Conservation (phyloP, 2,888 invertebrate species). For the Anorthoa munda region DNA sequence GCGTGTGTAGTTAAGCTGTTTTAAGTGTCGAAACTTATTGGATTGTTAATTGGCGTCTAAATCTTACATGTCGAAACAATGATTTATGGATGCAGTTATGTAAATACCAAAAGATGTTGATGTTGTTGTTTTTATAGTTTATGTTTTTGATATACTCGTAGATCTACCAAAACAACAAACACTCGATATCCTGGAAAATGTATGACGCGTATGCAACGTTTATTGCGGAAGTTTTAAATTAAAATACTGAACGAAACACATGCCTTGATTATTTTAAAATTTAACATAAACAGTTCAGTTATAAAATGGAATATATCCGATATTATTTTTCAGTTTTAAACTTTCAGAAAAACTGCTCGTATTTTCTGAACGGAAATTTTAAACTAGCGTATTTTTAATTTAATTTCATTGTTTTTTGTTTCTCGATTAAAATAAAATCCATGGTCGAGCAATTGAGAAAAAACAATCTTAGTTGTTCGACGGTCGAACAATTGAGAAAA, state of each 20-base stretch:
- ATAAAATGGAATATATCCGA: background rate
- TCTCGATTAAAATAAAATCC: too few species aligned
- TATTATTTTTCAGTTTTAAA: background rate
- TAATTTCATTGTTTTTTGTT: too few species aligned
- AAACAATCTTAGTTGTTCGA: too few species aligned
- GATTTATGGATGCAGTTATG: background rate
- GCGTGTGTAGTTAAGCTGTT: background rate
- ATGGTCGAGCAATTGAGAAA: too few species aligned
- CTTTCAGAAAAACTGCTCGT: background rate
- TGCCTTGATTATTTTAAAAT: conserved; percentile 12
- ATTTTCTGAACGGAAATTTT: background rate
- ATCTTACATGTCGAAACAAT: background rate
- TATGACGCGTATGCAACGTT: conserved; percentile 3
- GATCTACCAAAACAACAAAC: background rate
- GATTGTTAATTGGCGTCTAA: background rate
- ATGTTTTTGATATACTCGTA: background rate
- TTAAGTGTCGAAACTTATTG: background rate
- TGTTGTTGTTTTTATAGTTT: too few species aligned
- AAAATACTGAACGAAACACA: conserved; percentile 13
- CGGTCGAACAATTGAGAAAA: too few species aligned
- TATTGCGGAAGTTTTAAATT: conserved; percentile 12
- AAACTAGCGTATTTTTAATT: too few species aligned
- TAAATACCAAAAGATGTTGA: too few species aligned
- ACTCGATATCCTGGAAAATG: background rate
- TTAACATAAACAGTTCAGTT: conserved; percentile 9